Percentiles rank a stretch among this genome's conserved stretches.
Conservation (phyloP, 2,113 vertebrate species). For the Pseudois nayaur region DNA sequence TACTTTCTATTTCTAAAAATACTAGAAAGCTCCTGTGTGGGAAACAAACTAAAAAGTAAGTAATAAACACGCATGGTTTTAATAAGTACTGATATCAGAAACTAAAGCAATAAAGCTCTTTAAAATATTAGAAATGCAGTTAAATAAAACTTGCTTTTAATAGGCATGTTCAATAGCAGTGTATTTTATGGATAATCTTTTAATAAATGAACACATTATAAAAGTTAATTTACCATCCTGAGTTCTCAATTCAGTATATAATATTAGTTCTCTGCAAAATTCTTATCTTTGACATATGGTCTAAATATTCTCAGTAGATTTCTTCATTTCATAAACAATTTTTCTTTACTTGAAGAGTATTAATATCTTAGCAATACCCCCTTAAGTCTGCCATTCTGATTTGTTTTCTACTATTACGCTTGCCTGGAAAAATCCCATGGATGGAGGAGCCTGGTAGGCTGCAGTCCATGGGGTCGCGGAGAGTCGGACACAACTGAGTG, state of each 20-base stretch:
- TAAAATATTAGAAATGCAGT: not conserved
- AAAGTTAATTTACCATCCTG: not conserved
- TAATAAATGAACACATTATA: not conserved
- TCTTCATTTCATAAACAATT: not conserved
- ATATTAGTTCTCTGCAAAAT: not conserved
- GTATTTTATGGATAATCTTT: not conserved
- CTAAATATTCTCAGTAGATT: not conserved
- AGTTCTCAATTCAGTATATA: not conserved
- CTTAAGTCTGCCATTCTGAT: not conserved
- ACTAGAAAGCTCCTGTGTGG: not conserved
- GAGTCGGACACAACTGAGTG: too few species aligned
- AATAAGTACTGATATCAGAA: not conserved
- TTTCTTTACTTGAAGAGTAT: not conserved
- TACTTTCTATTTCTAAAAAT: not conserved
- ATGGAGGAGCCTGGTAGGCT: too few species aligned
- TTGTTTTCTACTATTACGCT: not conserved
- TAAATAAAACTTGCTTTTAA: not conserved
- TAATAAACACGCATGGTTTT: not conserved
- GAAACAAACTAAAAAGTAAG: not conserved
- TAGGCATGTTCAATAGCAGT: not conserved
- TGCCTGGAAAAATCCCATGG: too few species aligned
- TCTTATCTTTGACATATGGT: not conserved
- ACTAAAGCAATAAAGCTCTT: not conserved
- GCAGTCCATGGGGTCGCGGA: fast-evolving
- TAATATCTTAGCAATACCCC: not conserved